These are phyloP conservation scores for Montifringilla adamsi DNA, from an alignment of 2,113 vertebrate species.

Conservation along the genomic window DNA sequence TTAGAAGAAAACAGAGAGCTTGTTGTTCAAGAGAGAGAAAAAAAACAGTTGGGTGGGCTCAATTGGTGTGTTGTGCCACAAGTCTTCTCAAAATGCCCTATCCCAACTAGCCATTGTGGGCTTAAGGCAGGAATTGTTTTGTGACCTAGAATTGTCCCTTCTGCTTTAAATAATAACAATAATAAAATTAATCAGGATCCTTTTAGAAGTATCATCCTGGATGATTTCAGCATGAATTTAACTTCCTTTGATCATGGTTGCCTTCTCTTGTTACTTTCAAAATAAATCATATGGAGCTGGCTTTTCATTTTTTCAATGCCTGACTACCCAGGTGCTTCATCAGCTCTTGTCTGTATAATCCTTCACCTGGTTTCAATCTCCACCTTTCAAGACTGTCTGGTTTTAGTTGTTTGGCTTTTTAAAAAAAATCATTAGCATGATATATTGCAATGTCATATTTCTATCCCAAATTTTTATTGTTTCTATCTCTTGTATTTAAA, in stretches of 20 bases:
- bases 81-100: background rate
- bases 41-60: background rate
- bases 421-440: background rate
- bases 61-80: background rate
- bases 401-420: background rate
- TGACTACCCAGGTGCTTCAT: constrained; percentile 29
- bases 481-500: background rate
- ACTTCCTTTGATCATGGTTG: background rate
- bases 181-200: constrained; percentile 1
- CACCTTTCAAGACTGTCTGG: constrained; percentile 7
- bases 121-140: constrained; percentile 29
- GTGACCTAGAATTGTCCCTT: background rate
- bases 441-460: background rate
- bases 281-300: constrained; percentile 19
- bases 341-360: constrained; percentile 18
- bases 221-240: constrained; percentile 11
- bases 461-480: background rate
- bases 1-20: background rate
- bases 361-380: constrained; percentile 48
- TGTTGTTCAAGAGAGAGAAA: background rate
- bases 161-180: constrained; percentile 37
- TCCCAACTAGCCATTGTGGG: background rate
- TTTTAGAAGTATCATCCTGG: background rate
- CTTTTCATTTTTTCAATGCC: constrained; percentile 4
- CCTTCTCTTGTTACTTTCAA: constrained; percentile 16